A percentile compares a stretch with the other conserved stretches of the same genome.
Evolutionary conservation across 2,797 vertebrate species (phyloP).

Genomic region (Helostoma temminkii): DNA sequence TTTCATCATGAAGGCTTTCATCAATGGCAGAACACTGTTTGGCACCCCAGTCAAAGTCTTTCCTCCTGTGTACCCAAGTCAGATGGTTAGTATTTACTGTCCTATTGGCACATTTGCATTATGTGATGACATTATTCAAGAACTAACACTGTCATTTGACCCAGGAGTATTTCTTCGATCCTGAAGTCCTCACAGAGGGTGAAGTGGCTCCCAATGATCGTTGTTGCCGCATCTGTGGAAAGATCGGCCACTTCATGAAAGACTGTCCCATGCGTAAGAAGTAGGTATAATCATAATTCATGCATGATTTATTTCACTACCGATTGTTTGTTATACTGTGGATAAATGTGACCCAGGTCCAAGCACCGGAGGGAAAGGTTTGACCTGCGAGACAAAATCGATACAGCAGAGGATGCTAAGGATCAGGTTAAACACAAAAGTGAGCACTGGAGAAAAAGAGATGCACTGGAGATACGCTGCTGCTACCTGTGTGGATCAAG

Average conservation of each 20-base stretch:
- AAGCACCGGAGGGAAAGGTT: conserved; percentile 84
- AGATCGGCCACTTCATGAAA: conserved; percentile 98
- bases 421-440: conserved; percentile 81
- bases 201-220: conserved; percentile 95
- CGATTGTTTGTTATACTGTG: neutral
- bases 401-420: conserved; percentile 73
- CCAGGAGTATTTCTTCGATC: conserved; percentile 97
- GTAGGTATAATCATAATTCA: conserved; percentile 77
- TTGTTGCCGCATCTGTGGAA: conserved; percentile 96
- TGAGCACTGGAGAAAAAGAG: conserved; percentile 88
- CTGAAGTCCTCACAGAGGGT: conserved; percentile 93
- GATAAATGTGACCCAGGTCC: conserved; percentile 71
- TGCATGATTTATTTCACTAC: neutral
- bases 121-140: neutral
- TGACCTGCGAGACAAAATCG: conserved; percentile 69
- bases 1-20: conserved; percentile 99
- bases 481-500: conserved; percentile 93
- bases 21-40: conserved; percentile 94
- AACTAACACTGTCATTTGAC: conserved; percentile 11
- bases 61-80: conserved; percentile 87
- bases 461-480: conserved; percentile 87
- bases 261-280: conserved; percentile 94
- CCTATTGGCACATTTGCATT: neutral
- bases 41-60: conserved; percentile 89
- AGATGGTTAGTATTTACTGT: conserved; percentile 86